These are phyloP conservation scores for Caenorhabditis becei DNA, from an alignment of 2,888 invertebrate genomes.

Conservation along the genomic window DNA sequence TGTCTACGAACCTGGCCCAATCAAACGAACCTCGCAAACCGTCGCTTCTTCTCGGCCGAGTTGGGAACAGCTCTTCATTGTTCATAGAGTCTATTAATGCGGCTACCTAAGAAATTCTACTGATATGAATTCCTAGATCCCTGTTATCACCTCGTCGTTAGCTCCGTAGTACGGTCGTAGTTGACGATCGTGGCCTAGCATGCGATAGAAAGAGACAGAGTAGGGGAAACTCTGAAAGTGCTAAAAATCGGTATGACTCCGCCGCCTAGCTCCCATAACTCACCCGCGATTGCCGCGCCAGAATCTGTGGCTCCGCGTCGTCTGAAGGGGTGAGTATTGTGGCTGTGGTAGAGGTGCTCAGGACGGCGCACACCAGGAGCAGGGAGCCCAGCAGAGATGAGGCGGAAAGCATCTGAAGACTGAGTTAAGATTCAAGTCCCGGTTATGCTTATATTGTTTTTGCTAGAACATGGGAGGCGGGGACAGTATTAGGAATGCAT, in stretches of 20 bases:
- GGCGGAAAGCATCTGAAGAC: slow-evolving; percentile 43
- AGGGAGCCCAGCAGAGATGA: slow-evolving; percentile 61
- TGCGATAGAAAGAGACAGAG: slow-evolving; percentile 72
- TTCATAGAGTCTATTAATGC: slow-evolving; percentile 63
- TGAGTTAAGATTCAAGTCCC: not conserved
- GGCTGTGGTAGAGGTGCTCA: slow-evolving; percentile 37
- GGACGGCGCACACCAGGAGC: slow-evolving; percentile 45
- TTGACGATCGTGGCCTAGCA: slow-evolving; percentile 71
- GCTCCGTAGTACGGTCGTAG: slow-evolving; percentile 67
- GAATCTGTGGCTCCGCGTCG: slow-evolving; percentile 27
- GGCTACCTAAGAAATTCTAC: slow-evolving; percentile 40
- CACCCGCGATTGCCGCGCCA: slow-evolving; percentile 41
- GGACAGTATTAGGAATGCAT: slow-evolving; percentile 4
- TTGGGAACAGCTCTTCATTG: slow-evolving; percentile 40
- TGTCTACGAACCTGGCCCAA: slow-evolving; percentile 49
- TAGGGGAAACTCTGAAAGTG: slow-evolving; percentile 75
- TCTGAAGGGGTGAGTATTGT: slow-evolving; percentile 21
- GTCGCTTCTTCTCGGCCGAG: slow-evolving; percentile 54
- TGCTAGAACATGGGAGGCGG: not conserved
- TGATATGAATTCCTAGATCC: not conserved
- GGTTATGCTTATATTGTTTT: slow-evolving; percentile 4
- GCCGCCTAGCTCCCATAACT: not conserved
- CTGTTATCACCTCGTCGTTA: slow-evolving; percentile 62
- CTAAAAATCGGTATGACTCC: not conserved
- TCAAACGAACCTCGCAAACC: slow-evolving; percentile 56